phyloP scores from a whole-genome alignment of 2,888 invertebrate species.

The Nasonia oneida region DNA sequence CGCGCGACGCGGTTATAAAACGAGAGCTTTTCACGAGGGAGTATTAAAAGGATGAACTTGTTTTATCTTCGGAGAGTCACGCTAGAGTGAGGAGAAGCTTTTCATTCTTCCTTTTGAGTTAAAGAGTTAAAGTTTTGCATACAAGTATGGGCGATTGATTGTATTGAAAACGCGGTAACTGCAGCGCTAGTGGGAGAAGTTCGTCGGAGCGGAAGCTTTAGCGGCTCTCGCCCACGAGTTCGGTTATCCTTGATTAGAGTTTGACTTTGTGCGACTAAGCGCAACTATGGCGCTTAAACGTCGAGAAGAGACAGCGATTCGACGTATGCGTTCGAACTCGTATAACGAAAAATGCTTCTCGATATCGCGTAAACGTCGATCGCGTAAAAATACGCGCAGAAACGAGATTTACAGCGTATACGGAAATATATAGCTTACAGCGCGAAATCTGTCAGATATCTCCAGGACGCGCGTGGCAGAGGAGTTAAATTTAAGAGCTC shows the following conservation, averaged over 20 bases:
- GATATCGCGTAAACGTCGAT: no score
- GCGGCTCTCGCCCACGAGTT: neutral
- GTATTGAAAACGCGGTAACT: neutral
- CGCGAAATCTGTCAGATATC: neutral
- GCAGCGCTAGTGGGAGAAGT: neutral
- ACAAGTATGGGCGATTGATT: neutral
- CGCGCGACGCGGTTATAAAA: neutral
- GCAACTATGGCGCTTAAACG: no score
- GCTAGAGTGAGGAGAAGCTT: neutral
- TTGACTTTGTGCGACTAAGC: neutral
- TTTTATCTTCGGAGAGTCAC: neutral
- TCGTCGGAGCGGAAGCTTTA: neutral
- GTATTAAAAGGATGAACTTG: slow-evolving; percentile 25
- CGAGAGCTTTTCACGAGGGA: slow-evolving; percentile 1
- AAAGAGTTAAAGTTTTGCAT: neutral
- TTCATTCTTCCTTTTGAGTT: neutral
- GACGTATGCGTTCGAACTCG: no score
- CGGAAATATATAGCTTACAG: neutral
- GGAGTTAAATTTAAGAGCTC: neutral
- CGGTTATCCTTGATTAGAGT: neutral
- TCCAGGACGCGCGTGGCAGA: neutral
- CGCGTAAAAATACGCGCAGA: neutral
- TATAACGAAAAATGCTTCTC: no score
- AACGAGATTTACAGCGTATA: neutral
- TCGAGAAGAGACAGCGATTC: no score